Conservation (phyloP, 2,888 invertebrate species). For the Netelia fuscicornis region DNA sequence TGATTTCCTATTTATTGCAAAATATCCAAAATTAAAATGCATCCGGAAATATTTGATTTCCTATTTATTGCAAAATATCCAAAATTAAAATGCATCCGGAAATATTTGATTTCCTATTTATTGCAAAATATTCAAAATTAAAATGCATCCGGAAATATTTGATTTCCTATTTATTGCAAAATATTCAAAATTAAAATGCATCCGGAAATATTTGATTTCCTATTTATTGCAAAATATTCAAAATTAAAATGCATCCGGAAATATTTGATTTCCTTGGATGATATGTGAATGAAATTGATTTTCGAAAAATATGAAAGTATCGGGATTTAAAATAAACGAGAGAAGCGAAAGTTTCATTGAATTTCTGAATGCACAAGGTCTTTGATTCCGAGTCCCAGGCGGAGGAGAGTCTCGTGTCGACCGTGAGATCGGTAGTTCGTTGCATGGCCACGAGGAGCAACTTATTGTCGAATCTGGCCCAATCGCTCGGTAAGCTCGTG, state of each 20-base stretch:
- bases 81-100: background rate
- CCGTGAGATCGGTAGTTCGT: conserved; percentile 76
- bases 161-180: background rate
- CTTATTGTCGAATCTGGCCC: conserved; percentile 73
- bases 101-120: background rate
- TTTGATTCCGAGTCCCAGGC: conserved; percentile 77
- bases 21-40: background rate
- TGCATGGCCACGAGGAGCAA: conserved; percentile 73
- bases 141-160: background rate
- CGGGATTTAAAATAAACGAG: conserved; percentile 1
- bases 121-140: background rate
- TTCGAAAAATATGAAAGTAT: background rate
- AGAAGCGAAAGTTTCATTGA: conserved; percentile 2
- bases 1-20: background rate
- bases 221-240: background rate
- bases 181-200: background rate
- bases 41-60: background rate
- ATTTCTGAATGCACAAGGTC: conserved; percentile 61
- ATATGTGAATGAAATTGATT: no score
- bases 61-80: background rate
- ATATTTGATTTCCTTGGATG: background rate
- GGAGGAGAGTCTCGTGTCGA: conserved; percentile 76
- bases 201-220: background rate
- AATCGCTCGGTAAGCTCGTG: conserved; percentile 75
- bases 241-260: background rate